Evolutionary conservation across 2,888 invertebrate species (phyloP).

Genomic region (Lamproptera curius): DNA sequence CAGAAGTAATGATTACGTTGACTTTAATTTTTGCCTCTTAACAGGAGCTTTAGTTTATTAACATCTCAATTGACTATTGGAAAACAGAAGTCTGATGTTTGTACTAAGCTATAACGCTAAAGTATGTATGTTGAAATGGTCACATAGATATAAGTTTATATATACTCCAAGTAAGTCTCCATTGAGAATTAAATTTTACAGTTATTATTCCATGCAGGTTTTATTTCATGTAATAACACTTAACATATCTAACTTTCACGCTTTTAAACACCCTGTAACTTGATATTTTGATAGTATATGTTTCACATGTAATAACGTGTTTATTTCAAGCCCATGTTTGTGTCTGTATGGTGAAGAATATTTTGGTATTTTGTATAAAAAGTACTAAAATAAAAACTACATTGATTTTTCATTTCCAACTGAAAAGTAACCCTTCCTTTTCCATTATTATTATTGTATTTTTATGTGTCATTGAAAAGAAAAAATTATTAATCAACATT

Average conservation of each 20-base stretch:
- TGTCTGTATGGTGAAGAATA: conserved; percentile 46
- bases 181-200: conserved; percentile 6
- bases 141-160: conserved; percentile 50
- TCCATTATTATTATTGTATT: too few species aligned
- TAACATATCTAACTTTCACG: conserved; percentile 26
- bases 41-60: conserved; percentile 30
- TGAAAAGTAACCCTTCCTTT: too few species aligned
- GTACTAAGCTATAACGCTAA: conserved; percentile 46
- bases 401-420: conserved; percentile 24
- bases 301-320: conserved; percentile 31
- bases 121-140: conserved; percentile 48
- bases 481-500: too few species aligned
- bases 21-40: conserved; percentile 41
- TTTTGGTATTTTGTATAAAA: conserved; percentile 67
- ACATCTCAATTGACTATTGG: conserved; percentile 35
- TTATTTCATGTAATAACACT: conserved; percentile 22
- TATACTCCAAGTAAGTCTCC: conserved; percentile 30
- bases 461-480: too few species aligned
- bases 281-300: conserved; percentile 21
- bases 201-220: background rate
- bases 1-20: conserved; percentile 53
- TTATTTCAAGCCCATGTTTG: conserved; percentile 43
- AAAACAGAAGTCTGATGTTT: conserved; percentile 67
- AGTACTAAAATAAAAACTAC: conserved; percentile 36
- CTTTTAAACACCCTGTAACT: conserved; percentile 24